Evolutionary conservation across 2,113 vertebrate species (phyloP).

Genomic region (Eolophus roseicapilla): DNA sequence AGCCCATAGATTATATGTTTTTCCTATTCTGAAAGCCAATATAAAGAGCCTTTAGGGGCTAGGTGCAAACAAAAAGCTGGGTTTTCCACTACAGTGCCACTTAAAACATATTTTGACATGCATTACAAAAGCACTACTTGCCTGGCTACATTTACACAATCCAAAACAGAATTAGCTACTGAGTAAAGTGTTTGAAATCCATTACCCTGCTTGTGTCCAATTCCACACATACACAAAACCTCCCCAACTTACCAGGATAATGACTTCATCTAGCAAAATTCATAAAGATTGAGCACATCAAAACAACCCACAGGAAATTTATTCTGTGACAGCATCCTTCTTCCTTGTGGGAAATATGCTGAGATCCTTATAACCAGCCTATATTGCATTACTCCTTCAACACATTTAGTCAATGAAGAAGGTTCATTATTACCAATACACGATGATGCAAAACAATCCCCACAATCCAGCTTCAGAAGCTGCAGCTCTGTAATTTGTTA

Average conservation of each 20-base stretch:
- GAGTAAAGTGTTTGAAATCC: background rate
- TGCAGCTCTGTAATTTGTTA: background rate
- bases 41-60: background rate
- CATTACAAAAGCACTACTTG: background rate
- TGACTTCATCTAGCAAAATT: background rate
- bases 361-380: background rate
- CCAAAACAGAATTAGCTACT: background rate
- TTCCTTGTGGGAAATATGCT: background rate
- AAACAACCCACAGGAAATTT: background rate
- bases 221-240: background rate
- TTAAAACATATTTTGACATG: background rate
- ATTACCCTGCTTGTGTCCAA: background rate
- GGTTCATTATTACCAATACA: background rate
- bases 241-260: background rate
- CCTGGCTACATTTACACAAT: background rate
- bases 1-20: background rate
- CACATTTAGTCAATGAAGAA: background rate
- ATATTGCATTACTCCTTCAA: background rate
- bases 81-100: background rate
- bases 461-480: background rate
- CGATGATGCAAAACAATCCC: background rate
- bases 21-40: background rate
- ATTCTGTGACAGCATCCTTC: background rate
- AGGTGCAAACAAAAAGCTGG: background rate
- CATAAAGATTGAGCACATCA: background rate